Percentiles rank a stretch among this genome's conserved stretches.
These are phyloP conservation scores for Stomorhina lunata DNA, from an alignment of 2,888 invertebrate species.

Conservation along the genomic window DNA sequence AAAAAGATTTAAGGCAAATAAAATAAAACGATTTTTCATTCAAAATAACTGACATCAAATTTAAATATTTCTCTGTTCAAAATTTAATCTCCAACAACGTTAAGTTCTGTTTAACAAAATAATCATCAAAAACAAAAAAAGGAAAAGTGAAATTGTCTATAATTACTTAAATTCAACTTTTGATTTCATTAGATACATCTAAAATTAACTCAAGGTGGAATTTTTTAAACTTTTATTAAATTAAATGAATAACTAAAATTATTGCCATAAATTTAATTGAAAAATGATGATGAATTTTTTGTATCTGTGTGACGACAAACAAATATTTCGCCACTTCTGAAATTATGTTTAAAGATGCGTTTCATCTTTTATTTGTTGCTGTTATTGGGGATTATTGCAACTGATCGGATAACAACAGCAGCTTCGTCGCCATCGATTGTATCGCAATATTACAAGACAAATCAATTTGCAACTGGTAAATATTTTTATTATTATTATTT, in stretches of 20 bases:
- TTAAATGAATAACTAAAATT: background rate
- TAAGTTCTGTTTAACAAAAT: constrained; percentile 15
- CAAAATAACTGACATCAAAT: constrained; percentile 2
- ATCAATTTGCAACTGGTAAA: constrained; percentile 66
- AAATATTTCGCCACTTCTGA: constrained; percentile 30
- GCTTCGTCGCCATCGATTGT: constrained; percentile 55
- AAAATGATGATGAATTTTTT: too few species aligned
- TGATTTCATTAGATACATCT: background rate
- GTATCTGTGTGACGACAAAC: constrained; percentile 13
- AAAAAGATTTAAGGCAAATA: background rate
- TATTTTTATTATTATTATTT: background rate
- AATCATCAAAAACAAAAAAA: background rate
- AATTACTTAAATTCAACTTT: background rate
- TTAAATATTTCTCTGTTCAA: background rate
- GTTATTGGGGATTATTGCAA: constrained; percentile 60
- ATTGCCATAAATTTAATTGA: too few species aligned
- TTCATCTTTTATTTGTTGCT: constrained; percentile 64
- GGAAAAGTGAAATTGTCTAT: constrained; percentile 12
- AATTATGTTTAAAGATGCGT: constrained; percentile 69
- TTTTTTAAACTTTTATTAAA: background rate
- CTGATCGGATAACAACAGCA: constrained; percentile 58
- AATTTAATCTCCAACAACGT: too few species aligned
- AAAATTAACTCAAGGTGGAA: background rate
- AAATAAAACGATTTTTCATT: background rate
- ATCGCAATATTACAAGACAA: constrained; percentile 59